Base-by-base conservation (phyloP, 2,888 invertebrate species). In the Eretmocerus hayati region DNA sequence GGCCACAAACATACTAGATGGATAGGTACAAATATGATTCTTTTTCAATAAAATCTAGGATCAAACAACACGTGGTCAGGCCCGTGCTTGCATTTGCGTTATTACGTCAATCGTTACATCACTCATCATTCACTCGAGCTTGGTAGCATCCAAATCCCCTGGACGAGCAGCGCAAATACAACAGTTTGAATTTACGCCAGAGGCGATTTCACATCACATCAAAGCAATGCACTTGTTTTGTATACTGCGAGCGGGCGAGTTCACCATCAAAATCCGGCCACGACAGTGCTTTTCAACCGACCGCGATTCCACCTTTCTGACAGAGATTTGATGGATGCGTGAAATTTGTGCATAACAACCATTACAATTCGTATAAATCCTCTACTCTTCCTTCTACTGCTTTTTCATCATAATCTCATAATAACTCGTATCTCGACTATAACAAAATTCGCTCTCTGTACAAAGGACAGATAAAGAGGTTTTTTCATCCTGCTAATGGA, bases 51-150 rank as follows among this genome's bases (percentile, higher is more conserved):
- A n/a, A n/a, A n/a, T n/a, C n/a, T n/a, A n/a, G n/a, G n/a, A n/a
- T n/a, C n/a, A n/a, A n/a, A n/a, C n/a, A n/a, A 15, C 16, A 9
- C n/a, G 31, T 9, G 20, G 18, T 8, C 26, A 26, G 11, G 6
- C 26, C 11, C 35, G 35, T 9, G 36, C 36, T 2, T 2, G 13
- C 23, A 18, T 19, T 8, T 8, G 36, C 22, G 38, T 38, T 45
- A 45, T 38, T 31, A 38, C 38, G 44, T 38, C 35, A 35, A 43
- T 43, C 21, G 38, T 33, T 46, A 42, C 42, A 36, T 53, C 44
- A 37, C 41, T 47, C 43, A 8, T 38, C 47, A 39, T 40, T 40
- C 42, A 18, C 38, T 5, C 19, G 42, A 23, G 6, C 31, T 26
- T 26, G 33, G n/a, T 5, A 47, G 16, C 26, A 30, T 8, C 16